Conservation (phyloP, 1,140 invertebrate species). For the Kradibia gibbosae region DNA sequence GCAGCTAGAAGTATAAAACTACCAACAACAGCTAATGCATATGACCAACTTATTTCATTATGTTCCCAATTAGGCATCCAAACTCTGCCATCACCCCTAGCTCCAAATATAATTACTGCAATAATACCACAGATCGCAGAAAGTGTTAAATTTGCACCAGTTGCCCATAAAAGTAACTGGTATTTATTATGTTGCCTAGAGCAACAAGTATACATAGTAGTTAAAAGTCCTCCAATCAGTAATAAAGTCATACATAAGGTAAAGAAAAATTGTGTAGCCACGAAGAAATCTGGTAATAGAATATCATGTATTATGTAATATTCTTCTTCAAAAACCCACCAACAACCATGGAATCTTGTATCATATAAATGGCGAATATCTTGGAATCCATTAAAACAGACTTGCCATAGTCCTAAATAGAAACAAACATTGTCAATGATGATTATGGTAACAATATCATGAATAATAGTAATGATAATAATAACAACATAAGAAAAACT, state of each 20-base stretch:
- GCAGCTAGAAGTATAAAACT: conserved; percentile 81
- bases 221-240: conserved; percentile 81
- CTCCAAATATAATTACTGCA: conserved; percentile 86
- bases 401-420: conserved; percentile 90
- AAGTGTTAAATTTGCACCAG: conserved; percentile 81
- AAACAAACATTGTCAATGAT: neutral
- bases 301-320: conserved; percentile 91
- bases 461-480: too few relatives aligned
- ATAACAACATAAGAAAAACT: too few relatives aligned
- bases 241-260: conserved; percentile 87
- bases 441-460: too few relatives aligned
- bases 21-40: conserved; percentile 87
- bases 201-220: conserved; percentile 82
- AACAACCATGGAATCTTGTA: conserved; percentile 84
- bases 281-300: conserved; percentile 89
- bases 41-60: conserved; percentile 96
- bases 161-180: conserved; percentile 80
- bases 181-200: conserved; percentile 86
- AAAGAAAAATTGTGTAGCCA: conserved; percentile 93
- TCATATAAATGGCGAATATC: conserved; percentile 88
- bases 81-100: conserved; percentile 88
- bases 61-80: conserved; percentile 98
- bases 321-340: conserved; percentile 95
- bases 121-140: conserved; percentile 84
- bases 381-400: conserved; percentile 89